Evolutionary conservation across 1,140 invertebrate genomes (phyloP).

Genomic region (Lutraria rhynchaena): DNA sequence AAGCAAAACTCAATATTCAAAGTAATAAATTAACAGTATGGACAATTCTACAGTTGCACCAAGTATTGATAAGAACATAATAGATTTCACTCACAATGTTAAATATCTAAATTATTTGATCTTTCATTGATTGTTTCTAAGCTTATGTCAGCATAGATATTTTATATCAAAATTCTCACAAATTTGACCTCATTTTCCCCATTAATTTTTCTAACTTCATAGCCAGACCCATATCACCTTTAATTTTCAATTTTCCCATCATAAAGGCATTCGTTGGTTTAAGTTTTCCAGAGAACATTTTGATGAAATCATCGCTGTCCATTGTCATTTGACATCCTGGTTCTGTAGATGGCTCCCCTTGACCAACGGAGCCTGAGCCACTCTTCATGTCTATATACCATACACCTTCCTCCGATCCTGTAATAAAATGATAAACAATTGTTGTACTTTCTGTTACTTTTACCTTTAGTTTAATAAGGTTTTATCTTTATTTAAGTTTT

Average conservation of each 20-base stretch:
- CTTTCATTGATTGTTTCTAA: no score
- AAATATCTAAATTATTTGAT: no score
- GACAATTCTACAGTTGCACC: no score
- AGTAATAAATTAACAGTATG: no score
- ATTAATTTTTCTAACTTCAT: conserved; percentile 98
- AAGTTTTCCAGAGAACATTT: conserved; percentile 88
- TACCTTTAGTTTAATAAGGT: no score
- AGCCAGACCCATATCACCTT: conserved; percentile 95
- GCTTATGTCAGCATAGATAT: no score
- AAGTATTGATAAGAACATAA: no score
- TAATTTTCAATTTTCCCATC: conserved; percentile 97
- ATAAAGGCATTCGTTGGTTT: conserved; percentile 97
- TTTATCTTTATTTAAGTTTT: no score
- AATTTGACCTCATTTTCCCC: conserved; percentile 90
- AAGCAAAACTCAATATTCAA: no score
- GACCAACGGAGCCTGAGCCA: conserved; percentile 90
- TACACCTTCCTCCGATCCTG: conserved; percentile 89
- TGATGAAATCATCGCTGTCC: conserved; percentile 86
- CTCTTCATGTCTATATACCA: conserved; percentile 97
- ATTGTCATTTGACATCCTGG: conserved; percentile 94
- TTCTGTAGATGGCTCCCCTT: conserved; percentile 86
- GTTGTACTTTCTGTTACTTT: no score
- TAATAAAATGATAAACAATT: conserved; percentile 27
- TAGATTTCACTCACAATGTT: no score
- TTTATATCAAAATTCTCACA: no score